Percentiles rank a stretch among this genome's conserved stretches.
These are phyloP conservation scores for Xenotilapia longispinis DNA, from an alignment of 2,113 vertebrate genomes.

Conservation along the genomic window DNA sequence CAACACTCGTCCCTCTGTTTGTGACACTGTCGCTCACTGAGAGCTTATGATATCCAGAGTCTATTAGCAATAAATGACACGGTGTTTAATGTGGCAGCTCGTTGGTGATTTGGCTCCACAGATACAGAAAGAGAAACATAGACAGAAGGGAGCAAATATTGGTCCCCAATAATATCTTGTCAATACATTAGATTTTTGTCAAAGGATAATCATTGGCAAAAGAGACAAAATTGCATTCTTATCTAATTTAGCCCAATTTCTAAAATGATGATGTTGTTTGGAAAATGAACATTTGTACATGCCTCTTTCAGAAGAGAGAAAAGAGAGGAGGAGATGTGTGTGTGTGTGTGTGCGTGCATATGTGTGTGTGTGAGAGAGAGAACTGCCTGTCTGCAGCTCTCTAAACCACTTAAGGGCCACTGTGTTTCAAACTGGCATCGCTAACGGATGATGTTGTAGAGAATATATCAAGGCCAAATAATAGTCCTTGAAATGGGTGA, in stretches of 20 bases:
- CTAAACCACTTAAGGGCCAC: constrained; percentile 48
- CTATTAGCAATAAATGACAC: constrained; percentile 53
- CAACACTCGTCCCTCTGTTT: constrained; percentile 41
- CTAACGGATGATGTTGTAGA: constrained; percentile 55
- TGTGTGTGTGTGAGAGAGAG: neutral
- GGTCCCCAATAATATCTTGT: constrained; percentile 20
- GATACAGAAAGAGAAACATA: neutral
- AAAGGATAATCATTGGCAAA: constrained; percentile 26
- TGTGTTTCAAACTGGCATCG: constrained; percentile 59
- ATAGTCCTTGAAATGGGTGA: constrained; percentile 59
- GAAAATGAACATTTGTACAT: constrained; percentile 2
- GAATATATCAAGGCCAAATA: constrained; percentile 60
- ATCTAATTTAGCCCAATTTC: constrained; percentile 38
- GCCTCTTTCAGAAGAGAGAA: neutral
- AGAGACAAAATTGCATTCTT: constrained; percentile 27
- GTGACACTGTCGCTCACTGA: constrained; percentile 18
- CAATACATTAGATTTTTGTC: constrained; percentile 34
- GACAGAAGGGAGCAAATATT: neutral
- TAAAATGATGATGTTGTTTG: constrained; percentile 33
- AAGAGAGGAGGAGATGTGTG: neutral
- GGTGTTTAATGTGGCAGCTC: constrained; percentile 27
- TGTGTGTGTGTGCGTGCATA: neutral
- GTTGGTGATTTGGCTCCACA: constrained; percentile 21
- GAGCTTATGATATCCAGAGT: constrained; percentile 20
- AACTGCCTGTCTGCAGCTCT: constrained; percentile 32